Percentiles rank a stretch among this genome's conserved stretches.
Evolutionary conservation across 2,113 vertebrate genomes (phyloP).

Genomic region (Notarius quadriscutis): DNA sequence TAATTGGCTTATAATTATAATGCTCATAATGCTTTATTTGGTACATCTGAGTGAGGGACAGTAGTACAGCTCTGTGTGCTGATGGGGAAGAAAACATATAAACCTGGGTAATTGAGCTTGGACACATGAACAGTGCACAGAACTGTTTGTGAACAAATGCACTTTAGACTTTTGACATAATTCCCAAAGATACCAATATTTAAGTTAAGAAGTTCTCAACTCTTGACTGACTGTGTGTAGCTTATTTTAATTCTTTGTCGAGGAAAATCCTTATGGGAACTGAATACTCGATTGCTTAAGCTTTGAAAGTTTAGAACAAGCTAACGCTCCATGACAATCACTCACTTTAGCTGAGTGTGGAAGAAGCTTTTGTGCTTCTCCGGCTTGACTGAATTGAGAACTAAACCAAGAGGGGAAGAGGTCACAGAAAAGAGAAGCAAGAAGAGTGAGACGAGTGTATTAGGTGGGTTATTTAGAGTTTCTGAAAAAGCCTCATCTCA

Average conservation of each 20-base stretch:
- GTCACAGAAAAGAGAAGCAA: slow-evolving; percentile 42
- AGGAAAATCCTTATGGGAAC: slow-evolving; percentile 12
- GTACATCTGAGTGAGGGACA: background rate
- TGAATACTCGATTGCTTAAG: slow-evolving; percentile 12
- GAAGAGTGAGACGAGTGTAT: slow-evolving; percentile 34
- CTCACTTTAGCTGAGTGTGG: slow-evolving; percentile 45
- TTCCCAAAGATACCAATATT: background rate
- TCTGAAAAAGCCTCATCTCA: slow-evolving; percentile 45
- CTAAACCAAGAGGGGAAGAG: slow-evolving; percentile 42
- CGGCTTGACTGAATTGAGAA: slow-evolving; percentile 30
- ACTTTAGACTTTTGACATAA: background rate
- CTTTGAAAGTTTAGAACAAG: slow-evolving; percentile 36
- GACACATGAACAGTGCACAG: background rate
- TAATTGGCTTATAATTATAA: too few relatives aligned
- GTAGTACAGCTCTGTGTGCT: background rate
- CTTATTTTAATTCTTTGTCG: background rate
- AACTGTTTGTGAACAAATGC: background rate
- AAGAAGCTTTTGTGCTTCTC: slow-evolving; percentile 49
- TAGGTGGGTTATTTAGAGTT: slow-evolving; percentile 48
- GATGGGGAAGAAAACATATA: background rate
- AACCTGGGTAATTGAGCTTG: background rate
- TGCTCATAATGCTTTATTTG: background rate
- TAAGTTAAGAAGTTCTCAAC: background rate
- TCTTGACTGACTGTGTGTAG: background rate
- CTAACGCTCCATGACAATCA: slow-evolving; percentile 30